Evolutionary conservation across 2,888 invertebrate genomes (phyloP).

Genomic region (Rhagophthalmus giganteus): DNA sequence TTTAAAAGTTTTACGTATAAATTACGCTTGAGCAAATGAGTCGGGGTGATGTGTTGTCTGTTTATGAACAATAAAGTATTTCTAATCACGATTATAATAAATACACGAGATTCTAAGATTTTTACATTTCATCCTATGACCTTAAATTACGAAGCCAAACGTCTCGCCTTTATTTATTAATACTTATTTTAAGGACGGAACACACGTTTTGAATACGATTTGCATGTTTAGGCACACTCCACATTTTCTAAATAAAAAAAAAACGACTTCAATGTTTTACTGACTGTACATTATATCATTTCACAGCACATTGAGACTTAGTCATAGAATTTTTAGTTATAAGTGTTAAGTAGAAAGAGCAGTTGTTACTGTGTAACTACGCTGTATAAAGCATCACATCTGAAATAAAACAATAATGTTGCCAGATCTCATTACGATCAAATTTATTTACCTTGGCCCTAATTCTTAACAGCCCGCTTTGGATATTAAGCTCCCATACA

Average conservation of each 20-base stretch:
- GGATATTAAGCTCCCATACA: no score
- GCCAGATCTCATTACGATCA: slow-evolving; percentile 58
- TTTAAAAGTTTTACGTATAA: slow-evolving; percentile 33
- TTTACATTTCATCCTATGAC: slow-evolving; percentile 38
- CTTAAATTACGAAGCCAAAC: slow-evolving; percentile 37
- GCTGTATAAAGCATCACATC: slow-evolving; percentile 67
- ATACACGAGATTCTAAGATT: slow-evolving; percentile 44
- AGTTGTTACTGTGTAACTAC: slow-evolving; percentile 75
- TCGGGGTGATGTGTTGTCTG: slow-evolving; percentile 39
- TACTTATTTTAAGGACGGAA: slow-evolving; percentile 45
- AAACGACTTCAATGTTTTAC: slow-evolving; percentile 44
- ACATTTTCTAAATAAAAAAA: slow-evolving; percentile 46
- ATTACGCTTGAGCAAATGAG: slow-evolving; percentile 38
- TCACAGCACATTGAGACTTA: slow-evolving; percentile 56
- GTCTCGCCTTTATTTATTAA: slow-evolving; percentile 42
- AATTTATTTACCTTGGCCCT: slow-evolving; percentile 1
- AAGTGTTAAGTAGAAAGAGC: slow-evolving; percentile 63
- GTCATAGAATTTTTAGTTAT: slow-evolving; percentile 69
- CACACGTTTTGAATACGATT: slow-evolving; percentile 42
- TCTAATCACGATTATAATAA: slow-evolving; percentile 33
- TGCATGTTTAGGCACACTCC: slow-evolving; percentile 51
- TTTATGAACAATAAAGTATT: slow-evolving; percentile 36
- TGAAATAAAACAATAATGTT: slow-evolving; percentile 69
- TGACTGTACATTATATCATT: slow-evolving; percentile 50
- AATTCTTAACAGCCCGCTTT: no score